These are phyloP conservation scores for Periophthalmodon schlosseri DNA, from an alignment of 2,113 vertebrate species.

Conservation along the genomic window DNA sequence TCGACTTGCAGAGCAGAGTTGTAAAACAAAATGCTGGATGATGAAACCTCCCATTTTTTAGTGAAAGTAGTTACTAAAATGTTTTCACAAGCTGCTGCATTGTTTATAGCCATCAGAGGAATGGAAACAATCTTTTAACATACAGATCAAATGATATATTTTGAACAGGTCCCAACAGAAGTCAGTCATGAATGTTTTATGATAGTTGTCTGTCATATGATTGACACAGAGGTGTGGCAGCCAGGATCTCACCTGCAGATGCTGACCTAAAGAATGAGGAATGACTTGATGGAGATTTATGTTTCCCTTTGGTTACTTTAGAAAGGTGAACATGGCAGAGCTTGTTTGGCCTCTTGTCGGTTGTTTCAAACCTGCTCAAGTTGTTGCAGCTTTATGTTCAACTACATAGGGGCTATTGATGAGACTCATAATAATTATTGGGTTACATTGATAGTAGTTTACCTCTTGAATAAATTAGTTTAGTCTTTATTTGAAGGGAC, in stretches of 20 bases:
- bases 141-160: neutral
- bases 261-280: neutral
- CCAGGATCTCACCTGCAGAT: neutral
- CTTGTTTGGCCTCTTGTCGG: conserved; percentile 16
- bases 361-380: conserved; percentile 36
- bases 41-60: conserved; percentile 1
- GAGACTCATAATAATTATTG: too few relatives aligned
- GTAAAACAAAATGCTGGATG: conserved; percentile 1
- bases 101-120: conserved; percentile 17
- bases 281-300: neutral
- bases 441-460: too few relatives aligned
- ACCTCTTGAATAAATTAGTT: too few relatives aligned
- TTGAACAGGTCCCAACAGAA: conserved; percentile 18
- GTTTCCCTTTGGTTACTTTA: conserved; percentile 20
- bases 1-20: conserved; percentile 1
- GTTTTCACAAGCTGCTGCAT: conserved; percentile 33
- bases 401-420: conserved; percentile 37
- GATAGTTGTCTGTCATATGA: neutral
- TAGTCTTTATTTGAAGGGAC: too few relatives aligned
- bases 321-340: conserved; percentile 30
- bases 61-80: conserved; percentile 22
- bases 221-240: neutral
- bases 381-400: conserved; percentile 18
- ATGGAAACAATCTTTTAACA: neutral
- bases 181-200: conserved; percentile 4